Percentiles rank a stretch among this genome's conserved stretches.
Evolutionary conservation across 2,888 invertebrate species (phyloP).

Genomic region (Drosophila nigricruria): DNA sequence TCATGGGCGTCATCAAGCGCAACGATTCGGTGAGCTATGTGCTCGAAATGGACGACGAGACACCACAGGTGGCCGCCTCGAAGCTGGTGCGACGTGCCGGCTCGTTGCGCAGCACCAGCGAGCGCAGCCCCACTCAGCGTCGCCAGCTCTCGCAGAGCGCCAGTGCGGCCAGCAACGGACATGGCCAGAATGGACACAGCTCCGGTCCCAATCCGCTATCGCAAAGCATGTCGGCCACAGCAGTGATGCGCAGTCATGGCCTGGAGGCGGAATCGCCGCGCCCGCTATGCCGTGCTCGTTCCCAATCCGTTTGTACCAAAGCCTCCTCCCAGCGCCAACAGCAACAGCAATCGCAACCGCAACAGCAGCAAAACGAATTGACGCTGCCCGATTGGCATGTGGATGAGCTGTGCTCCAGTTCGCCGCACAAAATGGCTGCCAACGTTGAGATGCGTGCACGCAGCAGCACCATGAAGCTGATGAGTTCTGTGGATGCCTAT

Average conservation of each 20-base stretch:
- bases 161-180: constrained; percentile 58
- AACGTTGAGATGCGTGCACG: constrained; percentile 61
- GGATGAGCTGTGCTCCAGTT: constrained; percentile 56
- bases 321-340: constrained; percentile 48
- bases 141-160: constrained; percentile 83
- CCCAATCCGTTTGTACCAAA: constrained; percentile 85
- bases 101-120: constrained; percentile 87
- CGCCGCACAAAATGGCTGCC: constrained; percentile 58
- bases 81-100: constrained; percentile 89
- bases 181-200: constrained; percentile 14
- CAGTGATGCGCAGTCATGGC: constrained; percentile 82
- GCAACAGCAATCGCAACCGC: constrained; percentile 66
- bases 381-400: constrained; percentile 51
- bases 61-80: constrained; percentile 90
- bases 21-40: constrained; percentile 95
- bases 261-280: constrained; percentile 65
- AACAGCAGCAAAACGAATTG: constrained; percentile 46
- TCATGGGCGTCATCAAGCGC: constrained; percentile 94
- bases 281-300: constrained; percentile 84
- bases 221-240: constrained; percentile 87
- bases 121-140: constrained; percentile 83
- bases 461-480: constrained; percentile 77
- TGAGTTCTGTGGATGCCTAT: constrained; percentile 82
- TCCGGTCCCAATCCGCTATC: constrained; percentile 82
- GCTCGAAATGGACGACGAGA: constrained; percentile 91